Conservation (phyloP, 1,140 invertebrate species). For the Caenorhabditis briggsae region DNA sequence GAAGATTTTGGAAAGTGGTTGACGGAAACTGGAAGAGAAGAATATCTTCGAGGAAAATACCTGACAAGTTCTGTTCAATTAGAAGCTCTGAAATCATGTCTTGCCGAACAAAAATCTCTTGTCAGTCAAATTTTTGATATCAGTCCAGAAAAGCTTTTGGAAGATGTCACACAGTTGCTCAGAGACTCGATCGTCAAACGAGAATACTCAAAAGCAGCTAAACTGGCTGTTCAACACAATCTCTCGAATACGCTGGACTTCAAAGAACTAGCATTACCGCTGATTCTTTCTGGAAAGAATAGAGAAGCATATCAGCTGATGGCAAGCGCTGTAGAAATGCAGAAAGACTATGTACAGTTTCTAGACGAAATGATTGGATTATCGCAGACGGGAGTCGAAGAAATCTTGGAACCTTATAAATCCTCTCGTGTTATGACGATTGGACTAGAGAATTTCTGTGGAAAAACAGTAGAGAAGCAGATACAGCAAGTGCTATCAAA, state of each 20-base stretch:
- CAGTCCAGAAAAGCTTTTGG: not conserved
- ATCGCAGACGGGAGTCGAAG: not conserved
- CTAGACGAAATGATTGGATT: not conserved
- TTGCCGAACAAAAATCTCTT: not conserved
- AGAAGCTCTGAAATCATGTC: not conserved
- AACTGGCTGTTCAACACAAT: not conserved
- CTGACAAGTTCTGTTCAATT: not conserved
- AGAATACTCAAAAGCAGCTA: not conserved
- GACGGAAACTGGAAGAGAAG: not conserved
- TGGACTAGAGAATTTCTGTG: not conserved
- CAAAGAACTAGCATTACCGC: not conserved
- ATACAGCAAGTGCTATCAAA: not conserved
- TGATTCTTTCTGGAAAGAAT: not conserved
- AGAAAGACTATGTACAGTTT: not conserved
- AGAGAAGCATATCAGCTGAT: not conserved
- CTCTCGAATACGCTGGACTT: not conserved
- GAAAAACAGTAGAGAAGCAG: not conserved
- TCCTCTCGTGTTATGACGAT: no score
- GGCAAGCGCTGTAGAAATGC: not conserved
- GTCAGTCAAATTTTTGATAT: constrained; percentile 12
- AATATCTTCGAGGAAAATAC: not conserved
- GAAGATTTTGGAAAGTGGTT: constrained; percentile 11
- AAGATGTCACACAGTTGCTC: not conserved
- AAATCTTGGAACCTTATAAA: not conserved
- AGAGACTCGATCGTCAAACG: not conserved